Base-by-base conservation (phyloP, 1,140 invertebrate genomes). In the Bicyclus anynana region DNA sequence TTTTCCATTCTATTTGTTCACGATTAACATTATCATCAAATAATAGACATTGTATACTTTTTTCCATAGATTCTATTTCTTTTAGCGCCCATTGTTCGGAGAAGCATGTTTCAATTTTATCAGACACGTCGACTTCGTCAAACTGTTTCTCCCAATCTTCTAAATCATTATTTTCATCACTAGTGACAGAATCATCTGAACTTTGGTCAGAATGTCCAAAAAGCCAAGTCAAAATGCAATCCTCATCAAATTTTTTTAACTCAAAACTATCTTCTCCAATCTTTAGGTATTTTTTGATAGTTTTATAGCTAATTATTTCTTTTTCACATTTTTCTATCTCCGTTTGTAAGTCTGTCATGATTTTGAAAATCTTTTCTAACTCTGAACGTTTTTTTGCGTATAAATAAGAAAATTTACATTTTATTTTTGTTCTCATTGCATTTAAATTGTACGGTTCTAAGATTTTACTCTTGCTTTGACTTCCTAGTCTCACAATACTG, bases 401-500 rank as follows among this genome's bases (percentile, higher is more conserved):
- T 2, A 87, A 29, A 53, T 80, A 69, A 0, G 66, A 72, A 61
- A 77, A 84, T 64, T 84, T 80, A 0, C 72, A 84, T 64, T 84
- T 84, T 2, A 61, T 56, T 70, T 70, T 76, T n/a, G 53, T 49
- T 62, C 73, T 76, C 48, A 85, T 53, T 52, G 76, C 80, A 51
- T 78, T 67, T 18, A 91, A 59, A 62, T 85, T 91, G 68, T 89
- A 93, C n/a, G 77, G 44, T 57, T 91, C 77, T 6, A 94, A 66
- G 3, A 65, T 65, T 65, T 91, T 84, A 73, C 89, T 93, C 78
- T 93, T 93, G 13, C 92, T 93, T 80, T 94, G 91, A 29, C 92
- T 92, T 0, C 96, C 96, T 42, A 97, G 87, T 50, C 95, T 89
- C 6, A 96, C 80, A 49, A 97, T 87, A 53, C 89, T 87, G 0